A percentile compares a stretch with the other conserved stretches of the same genome.
Evolutionary conservation across 2,797 vertebrate genomes (phyloP).

Genomic region (Amphiprion clarkii): DNA sequence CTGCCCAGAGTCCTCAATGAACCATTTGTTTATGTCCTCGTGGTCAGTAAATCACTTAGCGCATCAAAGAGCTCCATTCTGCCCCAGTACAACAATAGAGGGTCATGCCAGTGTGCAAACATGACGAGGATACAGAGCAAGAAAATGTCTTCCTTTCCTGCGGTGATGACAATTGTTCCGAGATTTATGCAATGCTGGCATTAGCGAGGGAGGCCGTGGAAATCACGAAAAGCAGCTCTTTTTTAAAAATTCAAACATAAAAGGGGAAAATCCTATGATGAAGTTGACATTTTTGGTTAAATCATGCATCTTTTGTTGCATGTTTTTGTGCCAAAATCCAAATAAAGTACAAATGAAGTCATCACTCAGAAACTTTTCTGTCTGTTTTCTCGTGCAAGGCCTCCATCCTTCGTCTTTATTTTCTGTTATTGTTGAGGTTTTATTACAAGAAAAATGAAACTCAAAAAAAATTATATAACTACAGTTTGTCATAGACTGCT

Average conservation of each 20-base stretch:
- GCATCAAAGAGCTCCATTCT: slow-evolving; percentile 84
- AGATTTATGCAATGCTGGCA: slow-evolving; percentile 78
- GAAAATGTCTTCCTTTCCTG: slow-evolving; percentile 79
- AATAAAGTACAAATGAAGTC: neutral
- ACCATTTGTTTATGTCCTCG: slow-evolving; percentile 83
- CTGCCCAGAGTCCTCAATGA: slow-evolving; percentile 82
- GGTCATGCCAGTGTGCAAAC: slow-evolving; percentile 79
- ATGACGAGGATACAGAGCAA: slow-evolving; percentile 84
- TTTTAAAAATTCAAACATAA: neutral
- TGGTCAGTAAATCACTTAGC: slow-evolving; percentile 86
- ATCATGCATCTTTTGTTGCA: neutral
- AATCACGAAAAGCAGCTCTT: slow-evolving; percentile 28
- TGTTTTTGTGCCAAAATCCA: neutral
- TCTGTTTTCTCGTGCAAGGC: neutral
- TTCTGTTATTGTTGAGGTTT: slow-evolving; percentile 3
- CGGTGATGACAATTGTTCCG: slow-evolving; percentile 76
- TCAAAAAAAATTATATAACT: neutral
- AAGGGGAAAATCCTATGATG: neutral
- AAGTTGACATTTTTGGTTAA: neutral
- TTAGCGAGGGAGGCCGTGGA: slow-evolving; percentile 31
- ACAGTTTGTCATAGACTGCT: no score
- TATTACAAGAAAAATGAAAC: slow-evolving; percentile 15
- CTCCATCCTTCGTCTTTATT: neutral
- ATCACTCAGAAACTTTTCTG: neutral
- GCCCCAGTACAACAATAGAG: slow-evolving; percentile 79